phyloP scores from a whole-genome alignment of 2,113 vertebrate species.

The Phocoena phocoena region DNA sequence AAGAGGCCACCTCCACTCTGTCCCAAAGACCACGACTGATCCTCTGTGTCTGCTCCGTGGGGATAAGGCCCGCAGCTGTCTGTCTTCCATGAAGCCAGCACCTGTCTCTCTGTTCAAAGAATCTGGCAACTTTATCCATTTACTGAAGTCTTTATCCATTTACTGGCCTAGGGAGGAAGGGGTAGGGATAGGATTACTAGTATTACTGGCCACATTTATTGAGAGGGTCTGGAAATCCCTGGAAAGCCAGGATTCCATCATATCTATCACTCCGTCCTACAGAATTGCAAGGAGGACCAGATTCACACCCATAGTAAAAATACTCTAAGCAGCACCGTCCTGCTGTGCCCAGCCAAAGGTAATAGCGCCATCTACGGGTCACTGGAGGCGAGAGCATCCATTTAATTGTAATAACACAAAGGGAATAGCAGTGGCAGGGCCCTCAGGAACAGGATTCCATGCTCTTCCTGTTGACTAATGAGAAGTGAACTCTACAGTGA shows the following conservation, averaged over 20 bases:
- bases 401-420: not conserved
- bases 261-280: not conserved
- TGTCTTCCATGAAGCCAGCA: not conserved
- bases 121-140: not conserved
- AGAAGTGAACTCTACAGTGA: not conserved
- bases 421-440: not conserved
- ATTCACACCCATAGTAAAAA: not conserved
- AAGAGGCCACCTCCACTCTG: not conserved
- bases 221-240: not conserved
- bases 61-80: not conserved
- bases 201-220: not conserved
- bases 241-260: not conserved
- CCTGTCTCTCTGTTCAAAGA: not conserved
- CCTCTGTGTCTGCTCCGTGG: not conserved
- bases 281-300: not conserved
- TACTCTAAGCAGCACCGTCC: fast-evolving
- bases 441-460: not conserved
- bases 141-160: not conserved
- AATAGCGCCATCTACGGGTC: conserved; percentile 36
- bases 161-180: not conserved
- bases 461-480: not conserved
- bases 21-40: not conserved
- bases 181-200: too few relatives aligned
- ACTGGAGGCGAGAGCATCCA: not conserved
- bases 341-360: not conserved